phyloP scores from a whole-genome alignment of 64 coral and sea anemone genomes.

The Acropora tenuis region DNA sequence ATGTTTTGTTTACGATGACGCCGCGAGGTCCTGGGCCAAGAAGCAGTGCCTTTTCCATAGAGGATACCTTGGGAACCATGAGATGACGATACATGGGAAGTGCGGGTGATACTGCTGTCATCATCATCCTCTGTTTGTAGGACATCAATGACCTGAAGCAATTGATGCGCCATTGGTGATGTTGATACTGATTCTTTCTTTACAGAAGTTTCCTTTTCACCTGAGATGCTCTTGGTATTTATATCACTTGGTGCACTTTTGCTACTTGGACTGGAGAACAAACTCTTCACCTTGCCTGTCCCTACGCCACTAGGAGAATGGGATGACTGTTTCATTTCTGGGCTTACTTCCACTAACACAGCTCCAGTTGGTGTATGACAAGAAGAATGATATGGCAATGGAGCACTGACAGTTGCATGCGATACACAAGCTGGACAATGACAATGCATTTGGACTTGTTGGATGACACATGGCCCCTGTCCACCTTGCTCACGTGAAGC shows the following conservation, averaged over 20 bases:
- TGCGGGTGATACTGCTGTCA: not conserved
- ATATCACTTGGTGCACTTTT: not conserved
- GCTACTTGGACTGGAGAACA: not conserved
- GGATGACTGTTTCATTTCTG: constrained; percentile 17
- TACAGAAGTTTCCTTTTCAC: not conserved
- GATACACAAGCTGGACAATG: constrained; percentile 41
- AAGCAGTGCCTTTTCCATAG: constrained; percentile 6
- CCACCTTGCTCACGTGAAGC: constrained; percentile 9
- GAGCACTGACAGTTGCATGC: not conserved
- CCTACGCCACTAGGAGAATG: not conserved
- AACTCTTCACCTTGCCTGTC: not conserved
- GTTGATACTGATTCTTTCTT: constrained; percentile 43
- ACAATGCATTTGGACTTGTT: constrained; percentile 42
- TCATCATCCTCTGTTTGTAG: constrained; percentile 68
- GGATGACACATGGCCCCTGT: constrained; percentile 22
- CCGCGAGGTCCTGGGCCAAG: constrained; percentile 21
- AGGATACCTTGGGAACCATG: not conserved
- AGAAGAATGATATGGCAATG: not conserved
- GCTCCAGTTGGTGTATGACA: not conserved
- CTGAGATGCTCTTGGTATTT: constrained; percentile 7
- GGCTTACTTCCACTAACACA: not conserved
- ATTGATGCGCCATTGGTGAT: constrained; percentile 64
- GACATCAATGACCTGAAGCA: constrained; percentile 73
- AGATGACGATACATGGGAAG: not conserved
- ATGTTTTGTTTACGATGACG: constrained; percentile 56